Base-by-base conservation (phyloP, 2,888 invertebrate species). In the Fragum sueziense region DNA sequence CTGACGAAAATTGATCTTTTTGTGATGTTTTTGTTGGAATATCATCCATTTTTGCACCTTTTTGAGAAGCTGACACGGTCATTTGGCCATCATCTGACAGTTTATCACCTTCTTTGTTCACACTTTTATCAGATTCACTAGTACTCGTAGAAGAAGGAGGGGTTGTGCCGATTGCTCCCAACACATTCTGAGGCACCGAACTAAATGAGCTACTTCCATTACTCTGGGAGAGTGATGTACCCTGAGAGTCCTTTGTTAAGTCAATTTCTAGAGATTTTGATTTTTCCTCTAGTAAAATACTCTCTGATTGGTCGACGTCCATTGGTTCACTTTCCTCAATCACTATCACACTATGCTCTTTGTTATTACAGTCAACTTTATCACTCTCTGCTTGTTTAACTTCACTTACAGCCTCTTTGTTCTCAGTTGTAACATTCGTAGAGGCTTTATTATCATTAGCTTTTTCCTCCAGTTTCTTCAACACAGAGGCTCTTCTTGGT, bases 181-280 rank as follows among this genome's bases (percentile, higher is more conserved):
- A 67, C 6, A 79, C 75, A 75, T 84, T 84, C 37, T 81, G 81
- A 25, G 84, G 81, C 14, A 81, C 54, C 25, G 84, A 84, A 54
- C 41, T 71, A 31, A 37, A n/a, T 7, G 22, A 22, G 20, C 7
- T 47, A 14, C 17, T 47, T 20, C 47, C n/a, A 14, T n/a, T n/a
- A 47, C 47, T 33, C 25, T 2, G 37, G 1, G 34, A 62, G 6
- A 62, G 1, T 1, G 20, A 33, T 7, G 34, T 17, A 4, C 65
- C 34, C 20, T 73, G 62, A 0, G 70, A 54, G 17, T 75, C 75
- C 22, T 70, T 71, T 6, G 72, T 59, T n/a, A 71, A 25, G 22
- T 67, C 71, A 59, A 37, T 22, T 22, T 33, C 34, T 57, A 27
- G 14, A 33, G 61, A 3, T 33, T 27, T 14, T 37, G 31, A 29